Evolutionary conservation across 2,797 vertebrate genomes (phyloP), one percentile per base, ranked within the genome.

Genomic region (Diceros bicornis): DNA sequence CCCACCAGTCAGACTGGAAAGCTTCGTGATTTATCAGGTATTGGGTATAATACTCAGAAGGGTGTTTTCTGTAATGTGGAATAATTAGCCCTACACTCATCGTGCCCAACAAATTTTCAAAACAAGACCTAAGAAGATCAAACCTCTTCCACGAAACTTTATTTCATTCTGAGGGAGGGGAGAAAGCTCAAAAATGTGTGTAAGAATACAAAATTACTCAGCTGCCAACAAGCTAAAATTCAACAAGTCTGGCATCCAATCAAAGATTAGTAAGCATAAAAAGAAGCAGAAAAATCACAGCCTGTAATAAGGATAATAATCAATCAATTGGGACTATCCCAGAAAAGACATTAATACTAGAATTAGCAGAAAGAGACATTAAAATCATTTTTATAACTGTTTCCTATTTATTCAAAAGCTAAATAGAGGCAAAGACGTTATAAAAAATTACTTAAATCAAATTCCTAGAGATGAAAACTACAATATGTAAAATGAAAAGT

Each of bases 21-120:
- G 7, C 25, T 21, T 21, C 1, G 0, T 23, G 2, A 34, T 29
- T 32, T 4, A n/a, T 16, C 32, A 10, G 32, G 0, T 13, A 16
- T 32, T 21, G 44, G 14, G 14, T 25, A 7, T n/a, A 3, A 3
- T 13, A 3, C 27, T 50, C 17, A 59, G 44, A 57, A 64, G 20
- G 21, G 8, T 17, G 10, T 50, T 25, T 20, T 23, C 34, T 61
- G 2, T 0, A 2, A 16, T 25, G 10, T 32, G 69, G 4, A 2
- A 25, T 59, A 32, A 21, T 16, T 61, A 32, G 37, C 34, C 52
- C 32, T n/a, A 27, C 25, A 14, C 47, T 52, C 47, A 23, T 34
- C 8, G 13, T 9, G 6, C 18, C 37, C 34, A 12, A 27, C 7
- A 64, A 2, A 27, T 7, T 57, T 83, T 89, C 18, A 77, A 82